phyloP scores from a whole-genome alignment of 2,797 vertebrate species.

The Cryptoblepharus egeriae region DNA sequence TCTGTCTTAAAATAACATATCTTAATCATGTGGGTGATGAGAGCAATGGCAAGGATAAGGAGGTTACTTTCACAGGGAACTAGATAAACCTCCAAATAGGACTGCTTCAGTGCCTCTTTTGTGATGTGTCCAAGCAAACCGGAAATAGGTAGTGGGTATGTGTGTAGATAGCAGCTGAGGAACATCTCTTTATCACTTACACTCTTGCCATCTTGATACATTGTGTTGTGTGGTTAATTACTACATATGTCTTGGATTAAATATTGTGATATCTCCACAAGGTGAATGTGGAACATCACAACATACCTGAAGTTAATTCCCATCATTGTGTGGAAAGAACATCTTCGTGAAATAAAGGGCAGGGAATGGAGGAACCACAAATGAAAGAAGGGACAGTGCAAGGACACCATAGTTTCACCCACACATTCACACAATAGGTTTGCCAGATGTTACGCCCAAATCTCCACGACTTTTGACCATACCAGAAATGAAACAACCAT shows the following conservation, averaged over 20 bases:
- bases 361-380: neutral
- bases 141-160: neutral
- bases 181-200: neutral
- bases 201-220: neutral
- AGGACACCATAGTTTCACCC: neutral
- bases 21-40: neutral
- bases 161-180: neutral
- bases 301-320: neutral
- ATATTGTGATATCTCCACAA: neutral
- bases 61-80: neutral
- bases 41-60: neutral
- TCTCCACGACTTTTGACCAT: no score
- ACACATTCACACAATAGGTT: neutral
- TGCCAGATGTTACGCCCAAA: neutral
- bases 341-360: neutral
- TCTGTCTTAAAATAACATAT: slow-evolving; percentile 21
- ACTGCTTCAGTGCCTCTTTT: neutral
- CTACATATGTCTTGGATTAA: neutral
- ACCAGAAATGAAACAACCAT: neutral
- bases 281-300: neutral
- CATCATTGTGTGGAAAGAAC: neutral
- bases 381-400: neutral
- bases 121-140: neutral
- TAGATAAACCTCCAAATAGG: neutral
- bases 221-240: neutral